These are phyloP conservation scores for Ctenoplectra terminalis DNA, from an alignment of 1,140 invertebrate genomes.

Conservation along the genomic window DNA sequence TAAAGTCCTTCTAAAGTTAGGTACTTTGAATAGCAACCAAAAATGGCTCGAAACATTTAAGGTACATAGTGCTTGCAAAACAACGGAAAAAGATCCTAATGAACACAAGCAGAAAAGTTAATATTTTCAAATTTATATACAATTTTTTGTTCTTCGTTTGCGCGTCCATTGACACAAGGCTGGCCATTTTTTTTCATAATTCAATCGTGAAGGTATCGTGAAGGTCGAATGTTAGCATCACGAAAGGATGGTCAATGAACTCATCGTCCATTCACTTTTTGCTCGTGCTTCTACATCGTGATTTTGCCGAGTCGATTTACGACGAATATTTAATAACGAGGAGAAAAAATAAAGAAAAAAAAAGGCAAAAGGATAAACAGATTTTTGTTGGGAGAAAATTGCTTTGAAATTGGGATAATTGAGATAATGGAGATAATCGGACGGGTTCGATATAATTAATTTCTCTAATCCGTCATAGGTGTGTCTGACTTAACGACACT, in stretches of 20 bases:
- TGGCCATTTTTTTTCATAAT: slow-evolving; percentile 15
- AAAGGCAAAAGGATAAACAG: background rate
- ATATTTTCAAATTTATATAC: too few species aligned
- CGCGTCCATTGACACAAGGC: slow-evolving; percentile 15
- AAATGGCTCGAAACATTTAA: too few species aligned
- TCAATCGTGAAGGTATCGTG: slow-evolving; percentile 43
- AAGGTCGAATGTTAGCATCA: slow-evolving; percentile 53
- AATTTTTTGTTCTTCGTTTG: too few species aligned
- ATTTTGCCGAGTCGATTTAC: slow-evolving; percentile 11
- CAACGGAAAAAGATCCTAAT: too few species aligned
- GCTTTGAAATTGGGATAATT: slow-evolving; percentile 36
- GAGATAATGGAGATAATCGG: slow-evolving; percentile 38
- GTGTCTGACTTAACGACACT: background rate
- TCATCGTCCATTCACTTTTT: slow-evolving; percentile 52
- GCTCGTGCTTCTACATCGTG: background rate
- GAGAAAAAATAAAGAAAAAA: background rate
- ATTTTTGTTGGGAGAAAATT: slow-evolving; percentile 7
- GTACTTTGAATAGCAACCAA: too few species aligned
- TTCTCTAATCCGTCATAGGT: slow-evolving; percentile 41
- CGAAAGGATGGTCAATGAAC: slow-evolving; percentile 52
- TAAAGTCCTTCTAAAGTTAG: too few species aligned
- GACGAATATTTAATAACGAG: background rate
- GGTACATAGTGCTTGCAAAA: too few species aligned
- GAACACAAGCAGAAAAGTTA: too few species aligned
- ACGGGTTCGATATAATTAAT: slow-evolving; percentile 44